Conservation (phyloP, 2,888 invertebrate species). For the Syrphus vitripennis region DNA sequence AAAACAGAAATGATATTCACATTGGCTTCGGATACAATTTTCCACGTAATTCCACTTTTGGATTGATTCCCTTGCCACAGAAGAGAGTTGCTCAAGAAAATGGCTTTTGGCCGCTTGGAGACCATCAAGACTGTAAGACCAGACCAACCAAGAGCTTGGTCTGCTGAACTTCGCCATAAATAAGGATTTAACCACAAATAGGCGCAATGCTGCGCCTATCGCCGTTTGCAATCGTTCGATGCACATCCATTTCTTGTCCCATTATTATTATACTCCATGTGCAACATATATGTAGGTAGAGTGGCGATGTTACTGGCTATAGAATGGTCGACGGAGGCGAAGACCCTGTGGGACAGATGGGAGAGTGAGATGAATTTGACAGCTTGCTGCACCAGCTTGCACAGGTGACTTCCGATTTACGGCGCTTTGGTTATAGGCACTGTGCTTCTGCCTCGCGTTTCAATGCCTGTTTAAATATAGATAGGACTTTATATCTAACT, state of each 20-base stretch:
- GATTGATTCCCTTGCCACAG: constrained; percentile 62
- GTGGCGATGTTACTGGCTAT: not conserved
- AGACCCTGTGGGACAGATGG: constrained; percentile 46
- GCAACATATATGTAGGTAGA: not conserved
- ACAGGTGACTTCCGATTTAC: constrained; percentile 66
- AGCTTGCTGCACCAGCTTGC: constrained; percentile 55
- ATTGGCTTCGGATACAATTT: constrained; percentile 45
- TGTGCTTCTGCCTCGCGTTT: not conserved
- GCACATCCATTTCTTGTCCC: constrained; percentile 31
- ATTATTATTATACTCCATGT: constrained; percentile 49
- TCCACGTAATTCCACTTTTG: constrained; percentile 69
- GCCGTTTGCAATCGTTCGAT: constrained; percentile 42
- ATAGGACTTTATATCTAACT: not conserved
- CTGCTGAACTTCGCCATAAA: constrained; percentile 45
- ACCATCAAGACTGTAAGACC: not conserved
- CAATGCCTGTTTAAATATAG: not conserved
- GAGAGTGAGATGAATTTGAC: constrained; percentile 63
- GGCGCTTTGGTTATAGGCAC: not conserved
- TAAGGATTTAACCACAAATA: constrained; percentile 66
- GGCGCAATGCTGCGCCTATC: constrained; percentile 66
- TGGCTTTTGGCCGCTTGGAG: not conserved
- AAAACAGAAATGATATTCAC: constrained; percentile 2
- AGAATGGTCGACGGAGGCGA: not conserved
- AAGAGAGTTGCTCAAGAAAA: constrained; percentile 27
- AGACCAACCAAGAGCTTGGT: too few species aligned